These are phyloP conservation scores for Bufo gargarizans DNA, from an alignment of 2,113 vertebrate species.

Conservation along the genomic window DNA sequence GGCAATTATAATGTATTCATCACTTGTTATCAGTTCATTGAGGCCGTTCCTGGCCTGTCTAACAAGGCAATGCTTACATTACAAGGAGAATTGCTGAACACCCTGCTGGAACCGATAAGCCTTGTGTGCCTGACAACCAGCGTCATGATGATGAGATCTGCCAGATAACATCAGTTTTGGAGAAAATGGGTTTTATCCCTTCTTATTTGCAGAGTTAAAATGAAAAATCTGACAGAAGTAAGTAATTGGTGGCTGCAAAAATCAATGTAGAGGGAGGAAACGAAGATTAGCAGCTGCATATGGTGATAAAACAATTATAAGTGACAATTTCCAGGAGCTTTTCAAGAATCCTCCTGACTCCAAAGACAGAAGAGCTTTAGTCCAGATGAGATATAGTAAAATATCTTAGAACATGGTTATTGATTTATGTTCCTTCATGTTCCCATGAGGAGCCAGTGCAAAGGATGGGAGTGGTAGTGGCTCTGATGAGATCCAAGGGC, in stretches of 20 bases:
- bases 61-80: neutral
- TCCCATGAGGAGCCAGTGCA: neutral
- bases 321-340: neutral
- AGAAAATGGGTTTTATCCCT: slow-evolving; percentile 23
- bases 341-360: neutral
- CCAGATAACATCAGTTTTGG: neutral
- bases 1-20: slow-evolving; percentile 2
- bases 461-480: too few relatives aligned
- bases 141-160: neutral
- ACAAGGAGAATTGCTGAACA: neutral
- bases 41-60: neutral
- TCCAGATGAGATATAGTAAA: neutral
- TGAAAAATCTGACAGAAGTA: neutral
- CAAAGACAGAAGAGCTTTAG: neutral
- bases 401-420: neutral
- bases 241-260: neutral
- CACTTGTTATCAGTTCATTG: neutral
- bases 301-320: neutral
- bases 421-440: neutral
- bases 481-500: too few relatives aligned
- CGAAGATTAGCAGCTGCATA: neutral
- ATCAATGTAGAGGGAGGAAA: neutral
- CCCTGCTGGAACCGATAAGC: slow-evolving; percentile 3
- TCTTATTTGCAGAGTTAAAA: neutral
- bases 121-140: neutral